Percentiles rank a stretch among this genome's conserved stretches.
Evolutionary conservation across 2,113 vertebrate genomes (phyloP).

Genomic region (Lanius ludovicianus): DNA sequence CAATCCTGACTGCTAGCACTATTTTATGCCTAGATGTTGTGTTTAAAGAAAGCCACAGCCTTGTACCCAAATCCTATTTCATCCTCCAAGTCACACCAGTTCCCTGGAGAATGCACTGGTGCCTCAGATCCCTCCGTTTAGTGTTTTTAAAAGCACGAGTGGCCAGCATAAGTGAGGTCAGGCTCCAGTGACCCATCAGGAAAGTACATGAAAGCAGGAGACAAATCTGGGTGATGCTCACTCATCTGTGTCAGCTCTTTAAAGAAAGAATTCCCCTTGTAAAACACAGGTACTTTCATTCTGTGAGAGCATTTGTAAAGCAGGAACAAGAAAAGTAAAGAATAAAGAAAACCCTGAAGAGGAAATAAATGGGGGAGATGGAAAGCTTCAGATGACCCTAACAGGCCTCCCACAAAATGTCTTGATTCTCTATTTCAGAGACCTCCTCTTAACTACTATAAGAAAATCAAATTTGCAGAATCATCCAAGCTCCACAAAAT

Average conservation of each 20-base stretch:
- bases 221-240: slow-evolving; percentile 16
- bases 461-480: background rate
- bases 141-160: background rate
- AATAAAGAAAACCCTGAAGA: background rate
- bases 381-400: background rate
- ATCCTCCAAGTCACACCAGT: background rate
- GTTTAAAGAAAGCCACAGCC: background rate
- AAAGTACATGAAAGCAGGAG: background rate
- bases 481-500: background rate
- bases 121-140: background rate
- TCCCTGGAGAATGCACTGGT: background rate
- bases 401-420: background rate
- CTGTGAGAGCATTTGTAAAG: background rate
- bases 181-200: background rate
- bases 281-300: background rate
- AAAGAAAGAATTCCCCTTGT: background rate
- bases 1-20: background rate
- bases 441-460: background rate
- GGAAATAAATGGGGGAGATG: background rate
- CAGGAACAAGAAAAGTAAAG: background rate
- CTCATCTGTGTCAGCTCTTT: background rate
- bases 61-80: background rate
- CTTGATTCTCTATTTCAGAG: background rate
- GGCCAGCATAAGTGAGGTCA: background rate
- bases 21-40: background rate